A percentile compares a stretch with the other conserved stretches of the same genome.
Conservation (phyloP, 2,797 vertebrate species). For the Lateolabrax maculatus region DNA sequence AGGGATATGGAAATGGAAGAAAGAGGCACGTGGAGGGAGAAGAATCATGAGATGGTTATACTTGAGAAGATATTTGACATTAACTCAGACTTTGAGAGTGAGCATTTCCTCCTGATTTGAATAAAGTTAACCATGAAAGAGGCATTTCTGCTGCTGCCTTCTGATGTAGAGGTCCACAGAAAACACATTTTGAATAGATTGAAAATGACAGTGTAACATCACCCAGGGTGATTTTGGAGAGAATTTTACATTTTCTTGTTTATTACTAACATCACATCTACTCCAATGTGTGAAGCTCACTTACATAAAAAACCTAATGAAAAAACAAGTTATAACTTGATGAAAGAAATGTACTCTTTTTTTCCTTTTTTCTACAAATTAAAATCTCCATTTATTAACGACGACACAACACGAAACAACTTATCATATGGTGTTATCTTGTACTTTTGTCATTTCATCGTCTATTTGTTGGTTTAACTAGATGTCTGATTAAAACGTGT, state of each 20-base stretch:
- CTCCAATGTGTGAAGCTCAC: neutral
- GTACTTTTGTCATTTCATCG: neutral
- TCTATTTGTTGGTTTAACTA: neutral
- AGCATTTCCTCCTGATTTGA: constrained; percentile 9
- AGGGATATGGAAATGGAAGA: neutral
- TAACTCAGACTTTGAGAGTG: constrained; percentile 20
- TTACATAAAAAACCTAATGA: neutral
- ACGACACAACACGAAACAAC: neutral
- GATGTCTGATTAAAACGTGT: neutral
- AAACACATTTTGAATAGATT: neutral
- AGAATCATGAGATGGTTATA: constrained; percentile 1
- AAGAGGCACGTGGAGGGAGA: neutral
- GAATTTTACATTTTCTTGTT: neutral
- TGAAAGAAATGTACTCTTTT: too few species aligned
- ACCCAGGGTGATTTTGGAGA: neutral
- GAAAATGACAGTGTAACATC: neutral
- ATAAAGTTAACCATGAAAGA: constrained; percentile 16
- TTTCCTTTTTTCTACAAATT: too few species aligned
- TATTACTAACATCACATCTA: neutral
- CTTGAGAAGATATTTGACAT: neutral
- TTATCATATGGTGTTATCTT: neutral
- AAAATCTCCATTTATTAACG: neutral
- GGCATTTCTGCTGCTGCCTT: neutral
- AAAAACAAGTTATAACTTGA: too few species aligned
- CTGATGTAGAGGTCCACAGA: neutral